Percentiles rank a stretch among this genome's conserved stretches.
Evolutionary conservation across 2,113 vertebrate species (phyloP).

Genomic region (Choloepus hoffmanni): DNA sequence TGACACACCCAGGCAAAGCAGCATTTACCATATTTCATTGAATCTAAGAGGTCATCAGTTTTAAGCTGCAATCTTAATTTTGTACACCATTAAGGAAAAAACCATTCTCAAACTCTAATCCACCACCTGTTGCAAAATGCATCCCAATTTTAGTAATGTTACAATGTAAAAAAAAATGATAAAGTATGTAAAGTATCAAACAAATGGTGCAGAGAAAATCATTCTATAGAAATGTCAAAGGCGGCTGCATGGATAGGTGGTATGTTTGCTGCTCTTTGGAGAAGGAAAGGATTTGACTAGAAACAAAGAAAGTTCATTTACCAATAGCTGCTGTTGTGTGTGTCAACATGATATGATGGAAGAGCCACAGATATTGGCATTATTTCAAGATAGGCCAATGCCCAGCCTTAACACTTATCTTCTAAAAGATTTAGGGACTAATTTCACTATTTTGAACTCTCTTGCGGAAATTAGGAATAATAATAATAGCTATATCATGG

Average conservation of each 20-base stretch:
- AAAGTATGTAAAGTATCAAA: background rate
- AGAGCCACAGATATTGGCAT: background rate
- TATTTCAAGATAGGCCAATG: background rate
- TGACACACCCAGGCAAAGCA: background rate
- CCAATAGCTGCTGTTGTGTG: rapidly evolving
- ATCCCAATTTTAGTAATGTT: background rate
- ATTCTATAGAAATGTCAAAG: background rate
- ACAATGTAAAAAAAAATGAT: background rate
- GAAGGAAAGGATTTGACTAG: background rate
- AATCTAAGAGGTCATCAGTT: background rate
- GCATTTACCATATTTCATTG: background rate
- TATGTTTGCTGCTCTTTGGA: background rate
- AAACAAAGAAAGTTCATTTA: background rate
- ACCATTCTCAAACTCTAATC: background rate
- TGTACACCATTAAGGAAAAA: background rate
- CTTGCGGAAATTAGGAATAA: background rate
- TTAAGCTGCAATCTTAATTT: background rate
- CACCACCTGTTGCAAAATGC: background rate
- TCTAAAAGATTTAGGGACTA: background rate
- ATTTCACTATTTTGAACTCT: background rate
- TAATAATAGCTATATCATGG: background rate
- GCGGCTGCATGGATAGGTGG: too few species aligned
- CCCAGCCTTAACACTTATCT: background rate
- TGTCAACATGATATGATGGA: background rate
- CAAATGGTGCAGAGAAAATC: background rate